phyloP scores from a whole-genome alignment of 2,888 invertebrate genomes.

The Hanleya hanleyi region DNA sequence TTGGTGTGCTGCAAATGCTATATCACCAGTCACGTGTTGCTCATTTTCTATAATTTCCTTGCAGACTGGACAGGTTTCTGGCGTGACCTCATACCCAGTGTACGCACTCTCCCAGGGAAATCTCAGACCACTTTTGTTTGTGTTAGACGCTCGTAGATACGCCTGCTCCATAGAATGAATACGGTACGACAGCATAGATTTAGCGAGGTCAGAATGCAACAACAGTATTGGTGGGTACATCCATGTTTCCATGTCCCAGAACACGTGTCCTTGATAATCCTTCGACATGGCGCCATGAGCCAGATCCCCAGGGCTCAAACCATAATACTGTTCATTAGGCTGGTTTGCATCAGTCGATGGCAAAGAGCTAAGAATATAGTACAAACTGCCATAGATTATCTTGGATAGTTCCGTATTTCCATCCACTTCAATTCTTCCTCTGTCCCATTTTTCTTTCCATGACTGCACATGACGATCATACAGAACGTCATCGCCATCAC shows the following conservation, averaged over 20 bases:
- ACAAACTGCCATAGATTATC: neutral
- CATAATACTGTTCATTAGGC: conserved; percentile 37
- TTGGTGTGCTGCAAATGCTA: conserved; percentile 63
- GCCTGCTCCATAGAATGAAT: conserved; percentile 30
- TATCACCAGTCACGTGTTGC: conserved; percentile 64
- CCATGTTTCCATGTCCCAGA: conserved; percentile 61
- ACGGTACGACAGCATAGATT: conserved; percentile 46
- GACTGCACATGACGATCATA: neutral
- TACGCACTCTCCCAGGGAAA: conserved; percentile 55
- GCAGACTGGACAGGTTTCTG: conserved; percentile 15
- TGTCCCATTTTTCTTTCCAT: neutral
- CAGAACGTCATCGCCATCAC: neutral
- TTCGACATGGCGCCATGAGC: conserved; percentile 34
- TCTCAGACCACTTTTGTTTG: conserved; percentile 35
- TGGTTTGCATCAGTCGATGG: conserved; percentile 47
- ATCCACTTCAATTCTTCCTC: neutral
- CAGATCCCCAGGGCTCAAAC: conserved; percentile 47
- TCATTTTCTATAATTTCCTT: conserved; percentile 29
- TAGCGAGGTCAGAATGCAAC: conserved; percentile 51
- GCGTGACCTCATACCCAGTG: conserved; percentile 48
- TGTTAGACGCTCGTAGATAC: conserved; percentile 28
- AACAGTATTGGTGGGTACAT: conserved; percentile 53
- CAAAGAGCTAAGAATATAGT: conserved; percentile 44
- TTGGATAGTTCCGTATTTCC: neutral
- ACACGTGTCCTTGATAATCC: conserved; percentile 54